Base-by-base conservation (phyloP, 2,113 vertebrate species). In the Scytalopus superciliaris region DNA sequence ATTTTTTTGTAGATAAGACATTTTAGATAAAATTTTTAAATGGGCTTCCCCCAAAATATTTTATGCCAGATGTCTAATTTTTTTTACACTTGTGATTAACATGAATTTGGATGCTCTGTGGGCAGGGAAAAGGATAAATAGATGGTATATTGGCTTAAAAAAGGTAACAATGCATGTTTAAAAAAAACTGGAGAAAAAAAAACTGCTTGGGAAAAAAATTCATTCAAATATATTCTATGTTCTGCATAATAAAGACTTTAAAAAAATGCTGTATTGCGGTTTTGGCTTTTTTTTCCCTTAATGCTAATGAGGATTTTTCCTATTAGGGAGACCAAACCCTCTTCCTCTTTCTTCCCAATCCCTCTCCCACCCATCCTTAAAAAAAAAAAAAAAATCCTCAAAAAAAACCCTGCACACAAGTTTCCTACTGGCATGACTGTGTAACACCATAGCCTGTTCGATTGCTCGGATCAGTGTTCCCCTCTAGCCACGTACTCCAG, bases 181-280 rank as follows among this genome's bases (percentile, higher is more conserved):
- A 95, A 89, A 83, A 83, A 69, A 42, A 14, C 68, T 75, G 68
- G 87, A 93, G 79, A 60, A 78, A 96, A 91, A 44, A 44, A 93
- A 92, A 89, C 52, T 94, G 79, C 89, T 95, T 94, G 94, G 97
- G 47, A n/a, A 77, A 94, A 95, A 95, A 89, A 87, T 69, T 89
- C 85, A 92, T 95, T 95, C 76, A 96, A 76, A 94, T 98, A 91
- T 87, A 95, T 84, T 97, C 85, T 96, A 92, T 95, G 96, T 98
- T 97, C 96, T 85, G 84, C 94, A 93, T 96, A 98, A 98, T 98
- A 98, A 98, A 98, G 90, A 95, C 92, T 93, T 97, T 40, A 45
- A 84, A 91, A 95, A 90, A 75, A 24, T 35, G 9, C 28, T 89
- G 4, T 90, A 44, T 30, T 62, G 77, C 77, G 53, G 28, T 55